Evolutionary conservation across 2,888 invertebrate species (phyloP), one percentile per base, ranked within the genome.

Genomic region (Perizoma flavofasciatum): DNA sequence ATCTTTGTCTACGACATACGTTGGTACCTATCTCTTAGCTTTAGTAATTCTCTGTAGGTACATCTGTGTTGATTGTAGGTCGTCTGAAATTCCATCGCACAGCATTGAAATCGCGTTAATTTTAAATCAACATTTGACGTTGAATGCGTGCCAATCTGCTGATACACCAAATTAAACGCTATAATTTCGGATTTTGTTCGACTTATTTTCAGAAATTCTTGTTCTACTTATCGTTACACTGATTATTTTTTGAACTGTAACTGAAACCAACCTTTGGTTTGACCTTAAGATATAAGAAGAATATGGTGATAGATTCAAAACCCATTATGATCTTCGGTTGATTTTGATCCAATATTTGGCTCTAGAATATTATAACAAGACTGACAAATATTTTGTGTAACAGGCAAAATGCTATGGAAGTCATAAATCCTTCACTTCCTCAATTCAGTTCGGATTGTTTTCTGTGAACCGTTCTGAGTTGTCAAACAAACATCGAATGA

Each of bases 91-190:
- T 48, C 59, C 34, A 56, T 55, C 32, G 10, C 61, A 46, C 41
- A 62, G 59, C 55, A 61, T 63, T 49, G 55, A 62, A 60, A 64
- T 43, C 66, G 55, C 65, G 67, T 65, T 74, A 72, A 72, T 71
- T 70, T 65, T 79, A 77, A 79, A 81, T 77, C 74, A 75, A 71
- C 74, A 67, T 75, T 73, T 69, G 69, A 68, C 66, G 71, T 80
- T 79, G 82, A 78, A 78, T 72, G 71, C 59, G 63, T 79, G 82
- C 81, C 82, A 82, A 79, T 74, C 68, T 60, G 59, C 55, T 49
- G 70, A 74, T 73, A 77, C 75, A 73, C 70, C 67, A 55, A 9
- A 45, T 49, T 10, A 11, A 37, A 9, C 4, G 49, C 8, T 33
- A 49, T 56, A 49, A 56, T 58, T 70, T 9, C 8, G n/a, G 41